Base-by-base conservation (phyloP, 2,888 invertebrate genomes). In the Sarcophaga carnaria region DNA sequence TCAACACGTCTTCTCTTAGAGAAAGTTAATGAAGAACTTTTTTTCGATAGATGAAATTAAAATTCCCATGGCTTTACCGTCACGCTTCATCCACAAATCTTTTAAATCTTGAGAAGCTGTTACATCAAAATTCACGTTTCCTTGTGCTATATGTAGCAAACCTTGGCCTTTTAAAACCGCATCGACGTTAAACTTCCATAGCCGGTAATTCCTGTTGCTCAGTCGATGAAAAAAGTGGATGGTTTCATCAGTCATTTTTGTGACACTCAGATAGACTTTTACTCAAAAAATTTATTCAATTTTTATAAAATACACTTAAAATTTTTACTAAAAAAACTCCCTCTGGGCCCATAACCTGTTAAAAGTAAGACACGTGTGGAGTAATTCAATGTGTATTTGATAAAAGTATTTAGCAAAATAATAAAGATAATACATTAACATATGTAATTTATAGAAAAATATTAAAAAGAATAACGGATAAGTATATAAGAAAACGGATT, bases 141-240 rank as follows among this genome's bases (percentile, higher is more conserved):
- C 83, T 14, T 83, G 72, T 60, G 27, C 77, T 60, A 74, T 72
- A 11, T 4, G 49, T 20, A 74, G 78, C 62, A 83, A 27, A 17
- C 77, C 83, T 6, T 83, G 83, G 63, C 78, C 78, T 83, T 83
- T 83, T 63, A 83, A 78, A 1, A 83, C 83, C 47, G 78, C 72
- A 83, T 83, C 78, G 74, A 83, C 72, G 11, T 67, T 78, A 17
- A 78, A 78, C 67, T 78, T 83, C 78, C 77, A 83, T 2, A 83
- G 60, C 60, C 83, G 20, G 60, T 78, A 83, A 47, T 72, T 83
- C 77, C 64, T 71, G 49, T 79, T 79, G 62, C 66, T 67, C 27
- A 83, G 63, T 17, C 78, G 83, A 49, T 83, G 78, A 47, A 62
- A 74, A 47, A 83, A 63, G 37, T 83, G 69, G 62, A 83, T 72